These are phyloP conservation scores for Chrysaora quinquecirrha DNA, from an alignment of 30 jellyfish, hydroid and myxozoan genomes.

Conservation along the genomic window DNA sequence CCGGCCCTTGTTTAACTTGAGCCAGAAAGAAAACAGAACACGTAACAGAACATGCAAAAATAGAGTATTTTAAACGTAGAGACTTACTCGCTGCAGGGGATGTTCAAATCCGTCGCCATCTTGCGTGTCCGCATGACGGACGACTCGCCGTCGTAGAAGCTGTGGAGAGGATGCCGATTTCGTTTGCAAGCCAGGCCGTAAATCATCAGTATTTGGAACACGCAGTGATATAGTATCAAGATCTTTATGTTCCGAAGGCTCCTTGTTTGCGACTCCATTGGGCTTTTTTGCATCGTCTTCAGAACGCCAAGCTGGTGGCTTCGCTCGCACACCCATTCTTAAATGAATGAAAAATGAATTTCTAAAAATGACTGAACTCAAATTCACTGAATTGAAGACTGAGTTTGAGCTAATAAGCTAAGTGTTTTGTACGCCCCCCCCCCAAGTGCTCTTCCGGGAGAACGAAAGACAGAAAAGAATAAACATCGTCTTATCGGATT, in stretches of 20 bases:
- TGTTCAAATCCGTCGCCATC: constrained; percentile 17
- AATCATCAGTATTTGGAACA: constrained; percentile 38
- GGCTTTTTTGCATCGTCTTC: constrained; percentile 32
- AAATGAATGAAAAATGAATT: no score
- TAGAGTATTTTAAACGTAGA: no score
- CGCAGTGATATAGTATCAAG: neutral
- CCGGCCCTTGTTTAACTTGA: no score
- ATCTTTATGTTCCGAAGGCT: constrained; percentile 8
- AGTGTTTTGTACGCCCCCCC: no score
- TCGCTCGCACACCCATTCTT: constrained; percentile 94
- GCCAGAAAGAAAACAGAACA: no score
- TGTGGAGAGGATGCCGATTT: constrained; percentile 35
- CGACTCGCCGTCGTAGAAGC: constrained; percentile 25
- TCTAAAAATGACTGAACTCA: no score
- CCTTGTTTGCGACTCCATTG: neutral
- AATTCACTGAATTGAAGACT: no score
- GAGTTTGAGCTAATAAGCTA: no score
- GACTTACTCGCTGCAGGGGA: constrained; percentile 16
- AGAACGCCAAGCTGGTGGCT: constrained; percentile 90
- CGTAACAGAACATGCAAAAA: no score
- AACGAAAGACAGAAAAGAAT: no score
- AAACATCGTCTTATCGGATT: no score
- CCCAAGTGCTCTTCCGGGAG: no score
- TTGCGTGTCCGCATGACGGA: neutral
- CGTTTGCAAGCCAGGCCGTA: constrained; percentile 45